A percentile compares a stretch with the other conserved stretches of the same genome.
phyloP scores from a whole-genome alignment of 2,113 vertebrate genomes.

The Abramis brama region DNA sequence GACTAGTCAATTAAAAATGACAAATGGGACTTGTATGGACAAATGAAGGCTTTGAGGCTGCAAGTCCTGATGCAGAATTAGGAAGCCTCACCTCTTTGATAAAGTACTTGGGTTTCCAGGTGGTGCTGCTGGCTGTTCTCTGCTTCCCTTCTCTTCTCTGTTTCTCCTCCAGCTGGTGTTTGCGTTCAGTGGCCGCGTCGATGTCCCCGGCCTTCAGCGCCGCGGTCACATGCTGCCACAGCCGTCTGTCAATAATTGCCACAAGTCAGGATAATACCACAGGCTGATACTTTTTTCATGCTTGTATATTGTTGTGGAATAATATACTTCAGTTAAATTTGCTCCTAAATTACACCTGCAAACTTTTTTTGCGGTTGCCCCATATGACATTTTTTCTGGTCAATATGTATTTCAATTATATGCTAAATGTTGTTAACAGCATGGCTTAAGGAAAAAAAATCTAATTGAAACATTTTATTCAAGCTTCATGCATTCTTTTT shows the following conservation, averaged over 20 bases:
- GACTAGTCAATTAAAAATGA: not conserved
- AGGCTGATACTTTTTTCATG: not conserved
- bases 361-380: not conserved
- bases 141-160: conserved; percentile 85
- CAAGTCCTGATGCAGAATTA: not conserved
- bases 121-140: conserved; percentile 64
- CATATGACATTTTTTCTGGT: no score
- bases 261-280: not conserved
- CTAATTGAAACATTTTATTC: no score
- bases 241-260: conserved; percentile 70
- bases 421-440: not conserved
- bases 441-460: no score
- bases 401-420: not conserved
- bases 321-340: not conserved
- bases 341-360: not conserved
- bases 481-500: no score
- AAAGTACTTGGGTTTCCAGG: conserved; percentile 88
- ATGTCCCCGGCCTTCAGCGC: conserved; percentile 83
- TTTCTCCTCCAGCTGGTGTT: conserved; percentile 85
- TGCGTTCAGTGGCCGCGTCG: conserved; percentile 84
- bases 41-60: not conserved
- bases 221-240: conserved; percentile 87
- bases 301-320: not conserved
- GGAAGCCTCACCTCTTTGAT: conserved; percentile 81
- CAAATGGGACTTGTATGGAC: not conserved